Conservation (phyloP, 2,797 vertebrate genomes). For the Mormyrops attenuatus region DNA sequence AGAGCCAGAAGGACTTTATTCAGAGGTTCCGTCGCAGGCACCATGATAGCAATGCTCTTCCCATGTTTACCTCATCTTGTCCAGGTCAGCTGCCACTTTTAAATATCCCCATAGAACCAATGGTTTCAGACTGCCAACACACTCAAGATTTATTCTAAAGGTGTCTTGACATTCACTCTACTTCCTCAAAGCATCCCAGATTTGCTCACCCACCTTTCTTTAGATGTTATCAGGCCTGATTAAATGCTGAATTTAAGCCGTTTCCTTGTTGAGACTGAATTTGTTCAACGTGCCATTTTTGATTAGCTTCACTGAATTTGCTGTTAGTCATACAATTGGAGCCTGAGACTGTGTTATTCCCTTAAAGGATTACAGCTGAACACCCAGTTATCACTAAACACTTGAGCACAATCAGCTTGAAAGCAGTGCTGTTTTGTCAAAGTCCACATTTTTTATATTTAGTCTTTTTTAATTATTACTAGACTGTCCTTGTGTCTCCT, state of each 20-base stretch:
- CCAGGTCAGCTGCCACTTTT: constrained; percentile 69
- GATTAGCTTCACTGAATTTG: not conserved
- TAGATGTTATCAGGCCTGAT: not conserved
- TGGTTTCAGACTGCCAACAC: not conserved
- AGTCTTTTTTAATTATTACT: not conserved
- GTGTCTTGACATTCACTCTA: not conserved
- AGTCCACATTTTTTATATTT: not conserved
- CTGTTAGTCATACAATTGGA: not conserved
- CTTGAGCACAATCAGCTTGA: not conserved
- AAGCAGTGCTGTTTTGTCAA: not conserved
- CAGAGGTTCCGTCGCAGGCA: constrained; percentile 76
- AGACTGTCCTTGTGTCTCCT: not conserved
- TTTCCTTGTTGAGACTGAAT: not conserved
- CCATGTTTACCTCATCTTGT: constrained; percentile 95
- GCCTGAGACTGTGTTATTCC: not conserved
- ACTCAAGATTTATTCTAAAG: not conserved
- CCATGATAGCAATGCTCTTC: constrained; percentile 75
- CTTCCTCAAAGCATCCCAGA: not conserved
- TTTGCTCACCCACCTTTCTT: not conserved
- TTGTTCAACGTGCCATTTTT: not conserved
- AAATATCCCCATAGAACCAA: not conserved
- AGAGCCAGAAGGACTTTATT: constrained; percentile 90
- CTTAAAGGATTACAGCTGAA: not conserved
- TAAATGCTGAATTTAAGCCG: not conserved
- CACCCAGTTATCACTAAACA: not conserved